A percentile compares a stretch with the other conserved stretches of the same genome.
phyloP scores from a whole-genome alignment of 2,113 vertebrate genomes.

The Eudyptes chrysolophus region DNA sequence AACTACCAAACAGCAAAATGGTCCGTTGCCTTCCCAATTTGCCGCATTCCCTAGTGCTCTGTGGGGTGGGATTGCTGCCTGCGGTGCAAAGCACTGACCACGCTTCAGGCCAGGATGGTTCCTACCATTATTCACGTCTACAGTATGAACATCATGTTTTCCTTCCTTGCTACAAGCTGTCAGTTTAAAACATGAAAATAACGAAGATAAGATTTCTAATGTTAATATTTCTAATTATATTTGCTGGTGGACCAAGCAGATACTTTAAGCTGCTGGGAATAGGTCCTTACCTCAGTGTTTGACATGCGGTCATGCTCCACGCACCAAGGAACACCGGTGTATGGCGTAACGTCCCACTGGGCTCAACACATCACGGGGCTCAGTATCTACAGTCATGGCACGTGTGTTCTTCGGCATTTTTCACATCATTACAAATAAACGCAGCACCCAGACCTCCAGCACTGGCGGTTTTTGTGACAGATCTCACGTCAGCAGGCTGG shows the following conservation, averaged over 20 bases:
- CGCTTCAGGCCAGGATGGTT: background rate
- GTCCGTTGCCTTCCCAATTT: background rate
- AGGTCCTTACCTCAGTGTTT: background rate
- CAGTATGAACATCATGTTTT: background rate
- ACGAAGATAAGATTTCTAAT: background rate
- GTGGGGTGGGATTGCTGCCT: too few species aligned
- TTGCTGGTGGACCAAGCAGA: background rate
- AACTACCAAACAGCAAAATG: background rate
- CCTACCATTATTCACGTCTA: background rate
- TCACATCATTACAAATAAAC: background rate
- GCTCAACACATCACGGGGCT: background rate
- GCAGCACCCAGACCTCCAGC: background rate
- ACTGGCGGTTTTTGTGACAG: background rate
- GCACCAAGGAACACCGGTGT: accelerated
- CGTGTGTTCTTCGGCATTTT: background rate
- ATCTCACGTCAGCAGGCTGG: background rate
- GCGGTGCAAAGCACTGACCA: accelerated
- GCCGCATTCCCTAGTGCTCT: background rate
- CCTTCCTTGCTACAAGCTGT: background rate
- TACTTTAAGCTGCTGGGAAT: background rate
- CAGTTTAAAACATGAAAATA: background rate
- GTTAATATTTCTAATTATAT: background rate
- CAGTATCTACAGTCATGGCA: background rate
- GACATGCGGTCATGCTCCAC: background rate
- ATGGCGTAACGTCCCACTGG: too few species aligned